A percentile compares a stretch with the other conserved stretches of the same genome.
Conservation (phyloP, 2,888 invertebrate genomes). For the Axea sp. region DNA sequence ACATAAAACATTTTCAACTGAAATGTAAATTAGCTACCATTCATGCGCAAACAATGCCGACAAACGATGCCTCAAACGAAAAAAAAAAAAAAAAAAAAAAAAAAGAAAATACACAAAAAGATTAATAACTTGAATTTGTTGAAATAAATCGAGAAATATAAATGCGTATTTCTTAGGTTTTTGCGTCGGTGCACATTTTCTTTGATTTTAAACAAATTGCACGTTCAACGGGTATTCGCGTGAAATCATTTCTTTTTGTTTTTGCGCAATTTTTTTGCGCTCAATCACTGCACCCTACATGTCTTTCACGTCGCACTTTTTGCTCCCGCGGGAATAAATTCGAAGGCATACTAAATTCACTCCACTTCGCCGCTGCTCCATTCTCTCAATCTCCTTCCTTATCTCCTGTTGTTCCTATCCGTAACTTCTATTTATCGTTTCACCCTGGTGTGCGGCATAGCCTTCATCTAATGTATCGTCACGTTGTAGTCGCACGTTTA, state of each 20-base stretch:
- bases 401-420: conserved; percentile 47
- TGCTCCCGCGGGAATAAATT: conserved; percentile 37
- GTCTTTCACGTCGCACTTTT: conserved; percentile 42
- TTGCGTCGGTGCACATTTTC: conserved; percentile 35
- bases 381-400: conserved; percentile 61
- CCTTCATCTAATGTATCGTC: conserved; percentile 50
- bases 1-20: conserved; percentile 19
- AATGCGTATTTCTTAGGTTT: conserved; percentile 45
- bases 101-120: too few species aligned
- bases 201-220: conserved; percentile 62
- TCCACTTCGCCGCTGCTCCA: conserved; percentile 49
- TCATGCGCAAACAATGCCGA: background rate
- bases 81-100: too few species aligned
- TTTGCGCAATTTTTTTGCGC: conserved; percentile 12
- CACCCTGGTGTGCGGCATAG: conserved; percentile 15
- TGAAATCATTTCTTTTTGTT: conserved; percentile 20
- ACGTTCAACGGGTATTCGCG: conserved; percentile 18
- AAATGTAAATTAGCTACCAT: conserved; percentile 14
- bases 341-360: conserved; percentile 58
- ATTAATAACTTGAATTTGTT: conserved; percentile 8
- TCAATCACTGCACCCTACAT: conserved; percentile 30
- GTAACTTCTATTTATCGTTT: conserved; percentile 53
- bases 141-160: conserved; percentile 44
- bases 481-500: conserved; percentile 48
- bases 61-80: too few species aligned